Evolutionary conservation across 2,888 invertebrate genomes (phyloP), one percentile per base, ranked within the genome.

Genomic region (Chydorus sphaericus): DNA sequence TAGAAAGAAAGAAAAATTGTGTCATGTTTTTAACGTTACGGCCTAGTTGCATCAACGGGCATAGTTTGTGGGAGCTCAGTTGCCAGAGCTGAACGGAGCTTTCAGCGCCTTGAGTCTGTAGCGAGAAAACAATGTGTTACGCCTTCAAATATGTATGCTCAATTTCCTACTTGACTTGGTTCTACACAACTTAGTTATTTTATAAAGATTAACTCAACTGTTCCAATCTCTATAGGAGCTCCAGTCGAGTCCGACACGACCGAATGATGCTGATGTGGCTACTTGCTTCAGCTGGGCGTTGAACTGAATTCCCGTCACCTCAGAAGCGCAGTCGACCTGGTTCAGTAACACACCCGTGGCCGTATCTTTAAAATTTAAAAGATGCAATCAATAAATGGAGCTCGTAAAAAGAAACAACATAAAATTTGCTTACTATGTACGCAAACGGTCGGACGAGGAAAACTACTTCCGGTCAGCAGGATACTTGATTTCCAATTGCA

Each of bases 61-160:
- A 14, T n/a, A 44, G 20, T 44, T 26, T 44, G 11, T 44, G 11
- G 4, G 44, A 44, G 28, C 8, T 23, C 23, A 44, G 44, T 23
- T 44, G 23, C 44, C 44, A 44, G 26, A 44, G 44, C 26, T 44
- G 44, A 44, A 44, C 44, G 23, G 44, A 18, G 44, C 44, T 44
- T 20, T 44, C 44, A 16, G 8, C n/a, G 11, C 44, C 44, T 10
- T 44, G 44, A 23, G 28, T 44, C 44, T 44, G 44, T 44, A 11
- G 11, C 14, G 8, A 44, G 26, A 23, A 14, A 26, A 44, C 8
- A 7, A 7, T 7, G 5, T 44, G 10, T 44, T 20, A 14, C 14
- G 23, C 7, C 23, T 8, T 5, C 26, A 16, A 26, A 44, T 26
- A 26, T 20, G 36, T n/a, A n/a, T 36, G 36, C 36, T 36, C 36